phyloP scores from a whole-genome alignment of 2,888 invertebrate genomes.

The Volucella bombylans region DNA sequence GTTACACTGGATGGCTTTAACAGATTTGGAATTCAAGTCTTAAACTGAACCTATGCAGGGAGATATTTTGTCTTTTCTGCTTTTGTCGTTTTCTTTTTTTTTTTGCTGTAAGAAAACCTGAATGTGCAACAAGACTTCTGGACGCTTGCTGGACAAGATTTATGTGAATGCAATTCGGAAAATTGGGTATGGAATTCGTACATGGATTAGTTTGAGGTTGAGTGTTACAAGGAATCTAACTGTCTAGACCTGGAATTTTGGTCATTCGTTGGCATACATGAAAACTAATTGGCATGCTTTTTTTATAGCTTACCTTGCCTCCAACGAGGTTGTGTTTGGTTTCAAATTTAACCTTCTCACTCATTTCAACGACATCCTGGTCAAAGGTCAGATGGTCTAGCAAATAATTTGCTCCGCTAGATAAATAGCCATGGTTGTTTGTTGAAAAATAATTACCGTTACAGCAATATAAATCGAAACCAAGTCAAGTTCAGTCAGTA shows the following conservation, averaged over 20 bases:
- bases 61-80: neutral
- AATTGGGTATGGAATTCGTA: conserved; percentile 11
- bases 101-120: neutral
- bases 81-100: neutral
- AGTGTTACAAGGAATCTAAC: neutral
- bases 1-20: conserved; percentile 43
- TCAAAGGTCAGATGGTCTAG: too few species aligned
- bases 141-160: neutral
- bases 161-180: neutral
- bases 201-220: conserved; percentile 9
- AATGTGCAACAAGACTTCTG: conserved; percentile 2
- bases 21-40: conserved; percentile 17
- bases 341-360: too few species aligned
- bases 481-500: too few species aligned
- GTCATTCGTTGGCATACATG: too few species aligned
- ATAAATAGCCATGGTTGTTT: too few species aligned
- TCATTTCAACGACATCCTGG: too few species aligned
- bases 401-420: too few species aligned
- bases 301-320: too few species aligned
- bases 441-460: too few species aligned
- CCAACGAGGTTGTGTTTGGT: too few species aligned
- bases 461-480: too few species aligned
- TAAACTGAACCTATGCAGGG: neutral
- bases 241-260: neutral
- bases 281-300: too few species aligned